Evolutionary conservation across 1,140 invertebrate species (phyloP).

Genomic region (Muscidifurax raptorellus): DNA sequence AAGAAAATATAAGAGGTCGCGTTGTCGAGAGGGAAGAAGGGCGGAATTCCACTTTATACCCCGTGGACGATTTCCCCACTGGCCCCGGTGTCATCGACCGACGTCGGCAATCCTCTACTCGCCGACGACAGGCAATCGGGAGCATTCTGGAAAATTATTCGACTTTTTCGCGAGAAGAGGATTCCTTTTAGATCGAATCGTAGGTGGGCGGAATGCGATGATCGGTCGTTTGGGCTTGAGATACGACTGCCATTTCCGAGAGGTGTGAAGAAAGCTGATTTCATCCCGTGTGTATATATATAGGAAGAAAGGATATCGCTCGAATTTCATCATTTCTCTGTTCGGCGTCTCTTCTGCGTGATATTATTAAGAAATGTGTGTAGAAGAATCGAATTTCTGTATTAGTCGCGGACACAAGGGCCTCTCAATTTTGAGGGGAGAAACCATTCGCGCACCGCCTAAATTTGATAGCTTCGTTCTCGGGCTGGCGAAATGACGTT

Average conservation of each 20-base stretch:
- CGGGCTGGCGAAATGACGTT: neutral
- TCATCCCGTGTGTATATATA: neutral
- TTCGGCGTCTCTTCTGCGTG: no score
- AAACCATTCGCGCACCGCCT: neutral
- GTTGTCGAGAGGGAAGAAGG: neutral
- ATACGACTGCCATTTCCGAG: neutral
- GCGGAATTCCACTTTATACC: constrained; percentile 16
- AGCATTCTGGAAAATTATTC: constrained; percentile 6
- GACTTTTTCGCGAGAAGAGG: neutral
- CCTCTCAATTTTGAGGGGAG: no score
- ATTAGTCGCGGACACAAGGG: no score
- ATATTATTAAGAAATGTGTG: no score
- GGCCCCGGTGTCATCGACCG: constrained; percentile 32
- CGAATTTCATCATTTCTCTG: neutral
- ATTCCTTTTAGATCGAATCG: neutral
- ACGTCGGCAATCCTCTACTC: neutral
- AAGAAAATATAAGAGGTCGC: neutral
- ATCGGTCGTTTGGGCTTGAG: neutral
- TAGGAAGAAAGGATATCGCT: neutral
- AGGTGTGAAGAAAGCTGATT: neutral
- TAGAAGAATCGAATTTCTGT: no score
- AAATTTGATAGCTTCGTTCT: neutral
- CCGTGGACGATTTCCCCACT: constrained; percentile 22
- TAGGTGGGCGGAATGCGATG: neutral
- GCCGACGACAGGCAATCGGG: neutral